Evolutionary conservation across 2,797 vertebrate species (phyloP).

Genomic region (Characodon lateralis): DNA sequence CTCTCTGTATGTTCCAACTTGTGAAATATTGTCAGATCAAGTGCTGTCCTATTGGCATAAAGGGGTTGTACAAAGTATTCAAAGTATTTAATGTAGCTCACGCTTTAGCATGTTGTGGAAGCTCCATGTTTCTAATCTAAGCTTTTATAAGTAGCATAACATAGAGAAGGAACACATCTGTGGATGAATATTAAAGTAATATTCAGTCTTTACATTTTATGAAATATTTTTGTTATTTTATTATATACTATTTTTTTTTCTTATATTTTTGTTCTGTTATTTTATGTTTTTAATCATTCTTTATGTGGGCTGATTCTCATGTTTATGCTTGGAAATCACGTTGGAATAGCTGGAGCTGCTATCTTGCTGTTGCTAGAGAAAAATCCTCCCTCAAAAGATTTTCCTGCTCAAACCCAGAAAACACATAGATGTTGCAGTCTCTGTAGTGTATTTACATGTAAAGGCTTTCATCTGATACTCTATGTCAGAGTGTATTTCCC

Average conservation of each 20-base stretch:
- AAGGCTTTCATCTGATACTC: slow-evolving; percentile 20
- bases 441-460: slow-evolving; percentile 31
- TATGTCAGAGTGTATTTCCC: slow-evolving; percentile 26
- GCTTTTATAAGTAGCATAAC: no score
- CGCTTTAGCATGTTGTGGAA: background rate
- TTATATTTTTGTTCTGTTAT: no score
- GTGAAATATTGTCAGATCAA: background rate
- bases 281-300: no score
- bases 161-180: no score
- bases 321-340: no score
- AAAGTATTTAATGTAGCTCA: background rate
- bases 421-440: background rate
- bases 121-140: background rate
- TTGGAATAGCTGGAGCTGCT: no score
- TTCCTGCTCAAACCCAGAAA: background rate
- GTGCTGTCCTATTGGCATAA: background rate
- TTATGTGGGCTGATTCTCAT: no score
- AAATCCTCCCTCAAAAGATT: background rate
- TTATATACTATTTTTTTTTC: no score
- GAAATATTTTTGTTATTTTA: no score
- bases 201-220: no score
- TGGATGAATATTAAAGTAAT: no score
- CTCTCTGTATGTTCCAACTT: background rate
- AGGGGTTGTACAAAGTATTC: background rate
- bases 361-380: no score